Base-by-base conservation (phyloP, 2,113 vertebrate genomes). In the Bambusicola thoracicus region DNA sequence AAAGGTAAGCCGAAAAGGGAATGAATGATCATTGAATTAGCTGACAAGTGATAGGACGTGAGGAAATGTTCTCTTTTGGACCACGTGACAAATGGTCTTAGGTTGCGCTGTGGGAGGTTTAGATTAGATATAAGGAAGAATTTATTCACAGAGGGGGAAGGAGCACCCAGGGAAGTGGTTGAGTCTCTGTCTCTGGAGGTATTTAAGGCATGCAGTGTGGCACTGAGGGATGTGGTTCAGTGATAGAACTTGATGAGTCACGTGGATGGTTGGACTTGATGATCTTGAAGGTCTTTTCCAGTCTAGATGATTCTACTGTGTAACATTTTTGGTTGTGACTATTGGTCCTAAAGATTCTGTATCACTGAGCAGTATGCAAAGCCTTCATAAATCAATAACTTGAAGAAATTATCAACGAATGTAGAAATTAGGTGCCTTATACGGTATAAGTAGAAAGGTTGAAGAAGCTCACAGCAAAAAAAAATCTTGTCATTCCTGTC, bases 1-100 rank as follows among this genome's bases (percentile, higher is more conserved):
- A 99, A 99, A 99, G 99, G 99, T 99, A 98, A 95, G 96, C 85
- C 90, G 76, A 80, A 55, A 82, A 92, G 67, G 63, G 20, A 27
- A 18, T 65, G 65, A 36, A 27, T 90, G 25, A 4, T 53, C 82
- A n/a, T 38, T 85, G 25, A 36, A 49, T 12, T 22, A n/a, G 11
- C 17, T 58, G 55, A 58, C 55, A 11, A 58, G 55, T n/a, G 55
- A n/a, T n/a, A 58, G 55, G 55, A n/a, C 32, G 10, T 8, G 32
- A 58, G 32, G 10, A n/a, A 30, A 53, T 30, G 27, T 53, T 53
- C 27, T 53, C 5, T 30, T 14, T 53, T 53, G 51, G 27, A 53
- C 27, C 51, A 53, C 14, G 27, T 53, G 51, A 53, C 51, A 53
- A 56, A 32, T 10, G 55, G 55, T 58, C 55, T n/a, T 18, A n/a